phyloP scores from a whole-genome alignment of 23 tunicate species.

The Halocynthia aurantium region DNA sequence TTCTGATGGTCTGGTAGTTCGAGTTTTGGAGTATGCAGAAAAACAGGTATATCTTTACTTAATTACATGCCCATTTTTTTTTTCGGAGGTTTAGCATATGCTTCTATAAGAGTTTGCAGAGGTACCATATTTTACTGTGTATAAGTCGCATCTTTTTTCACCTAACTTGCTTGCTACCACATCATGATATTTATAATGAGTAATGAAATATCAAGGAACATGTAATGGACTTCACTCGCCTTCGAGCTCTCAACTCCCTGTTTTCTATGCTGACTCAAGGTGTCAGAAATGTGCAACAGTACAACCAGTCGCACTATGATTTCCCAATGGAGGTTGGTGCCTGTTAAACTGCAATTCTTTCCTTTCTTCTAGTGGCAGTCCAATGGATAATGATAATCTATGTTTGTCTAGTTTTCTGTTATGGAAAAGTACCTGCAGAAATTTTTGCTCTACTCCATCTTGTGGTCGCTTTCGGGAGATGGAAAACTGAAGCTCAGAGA shows the following conservation, averaged over 20 bases:
- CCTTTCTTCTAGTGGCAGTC: not conserved
- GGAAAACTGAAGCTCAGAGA: slow-evolving; percentile 86
- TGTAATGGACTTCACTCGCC: slow-evolving; percentile 84
- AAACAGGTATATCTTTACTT: slow-evolving; percentile 36
- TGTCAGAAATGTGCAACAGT: slow-evolving; percentile 83
- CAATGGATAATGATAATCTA: not conserved
- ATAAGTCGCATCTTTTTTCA: no score
- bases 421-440: slow-evolving; percentile 94
- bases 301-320: slow-evolving; percentile 77
- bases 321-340: slow-evolving; percentile 67
- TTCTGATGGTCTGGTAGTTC: slow-evolving; percentile 77
- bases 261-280: slow-evolving; percentile 96
- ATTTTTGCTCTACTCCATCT: slow-evolving; percentile 75
- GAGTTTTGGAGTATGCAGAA: slow-evolving; percentile 48
- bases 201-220: slow-evolving; percentile 32
- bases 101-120: no score
- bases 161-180: no score
- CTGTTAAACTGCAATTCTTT: not conserved
- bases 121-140: no score
- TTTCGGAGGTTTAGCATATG: no score
- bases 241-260: slow-evolving; percentile 74
- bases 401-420: slow-evolving; percentile 6
- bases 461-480: slow-evolving; percentile 97
- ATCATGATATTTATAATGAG: no score
- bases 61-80: not conserved